Evolutionary conservation across 2,888 invertebrate species (phyloP).

Genomic region (Schizotus pectinicornis): DNA sequence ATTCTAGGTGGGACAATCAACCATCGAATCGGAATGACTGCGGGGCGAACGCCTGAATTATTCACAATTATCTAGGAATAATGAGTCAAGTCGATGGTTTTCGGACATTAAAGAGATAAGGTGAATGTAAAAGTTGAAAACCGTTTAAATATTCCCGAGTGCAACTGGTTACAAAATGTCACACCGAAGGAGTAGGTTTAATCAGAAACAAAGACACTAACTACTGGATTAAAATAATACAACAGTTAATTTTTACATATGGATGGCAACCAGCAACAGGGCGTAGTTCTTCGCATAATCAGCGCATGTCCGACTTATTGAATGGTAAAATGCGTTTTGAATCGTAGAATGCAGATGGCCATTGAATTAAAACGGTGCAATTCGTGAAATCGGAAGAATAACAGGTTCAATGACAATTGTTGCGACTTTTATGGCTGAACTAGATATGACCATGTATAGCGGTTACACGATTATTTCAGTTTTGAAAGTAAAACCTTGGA

Average conservation of each 20-base stretch:
- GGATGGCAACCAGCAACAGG: too few relatives aligned
- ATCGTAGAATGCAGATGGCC: constrained; percentile 18
- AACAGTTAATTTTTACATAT: too few relatives aligned
- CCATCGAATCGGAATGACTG: neutral
- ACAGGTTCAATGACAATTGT: constrained; percentile 26
- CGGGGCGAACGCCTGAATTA: neutral
- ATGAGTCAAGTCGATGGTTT: constrained; percentile 2
- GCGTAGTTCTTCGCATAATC: constrained; percentile 5
- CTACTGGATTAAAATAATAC: constrained; percentile 11
- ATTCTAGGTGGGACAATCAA: neutral
- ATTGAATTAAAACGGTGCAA: constrained; percentile 19
- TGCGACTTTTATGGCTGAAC: constrained; percentile 24
- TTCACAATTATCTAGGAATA: constrained; percentile 9
- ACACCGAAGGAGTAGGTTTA: constrained; percentile 12
- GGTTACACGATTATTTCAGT: constrained; percentile 28
- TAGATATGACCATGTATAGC: constrained; percentile 31
- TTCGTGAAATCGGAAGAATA: constrained; percentile 21
- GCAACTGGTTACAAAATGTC: constrained; percentile 16
- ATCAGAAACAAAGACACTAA: constrained; percentile 15
- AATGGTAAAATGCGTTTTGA: constrained; percentile 4
- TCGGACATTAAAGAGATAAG: constrained; percentile 9
- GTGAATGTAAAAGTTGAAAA: constrained; percentile 12
- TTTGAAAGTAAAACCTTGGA: constrained; percentile 32
- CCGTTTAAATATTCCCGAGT: constrained; percentile 7
- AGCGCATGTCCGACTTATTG: constrained; percentile 10